A percentile compares a stretch with the other conserved stretches of the same genome.
Conservation (phyloP, 2,888 invertebrate species). For the Kryphioiulus occultus region DNA sequence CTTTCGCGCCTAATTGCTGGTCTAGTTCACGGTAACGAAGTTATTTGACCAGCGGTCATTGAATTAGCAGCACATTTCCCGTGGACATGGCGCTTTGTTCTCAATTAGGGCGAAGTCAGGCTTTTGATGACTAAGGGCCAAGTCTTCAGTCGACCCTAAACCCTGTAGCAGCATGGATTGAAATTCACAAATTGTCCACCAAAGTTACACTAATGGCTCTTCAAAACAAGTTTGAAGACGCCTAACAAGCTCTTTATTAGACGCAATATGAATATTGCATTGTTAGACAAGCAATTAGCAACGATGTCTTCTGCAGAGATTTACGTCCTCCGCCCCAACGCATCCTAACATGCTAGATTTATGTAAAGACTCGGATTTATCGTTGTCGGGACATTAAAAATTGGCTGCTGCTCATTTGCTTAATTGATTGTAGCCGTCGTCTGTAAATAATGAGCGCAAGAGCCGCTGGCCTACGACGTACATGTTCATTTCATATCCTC, state of each 20-base stretch:
- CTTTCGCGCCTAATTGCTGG: not conserved
- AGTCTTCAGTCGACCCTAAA: not conserved
- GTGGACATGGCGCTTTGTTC: not conserved
- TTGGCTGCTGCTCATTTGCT: not conserved
- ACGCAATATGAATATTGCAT: not conserved
- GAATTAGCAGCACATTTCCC: not conserved
- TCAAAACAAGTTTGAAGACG: too few species aligned
- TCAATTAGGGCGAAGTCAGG: not conserved
- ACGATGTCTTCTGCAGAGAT: not conserved
- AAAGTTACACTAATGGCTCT: too few species aligned
- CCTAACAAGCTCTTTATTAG: too few species aligned
- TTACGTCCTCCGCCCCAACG: not conserved
- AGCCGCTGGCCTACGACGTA: not conserved
- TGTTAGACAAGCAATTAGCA: not conserved
- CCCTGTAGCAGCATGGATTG: too few species aligned
- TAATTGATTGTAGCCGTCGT: not conserved
- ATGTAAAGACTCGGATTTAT: not conserved
- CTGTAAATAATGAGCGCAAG: not conserved
- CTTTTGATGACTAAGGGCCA: not conserved
- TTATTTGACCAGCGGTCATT: conserved; percentile 3
- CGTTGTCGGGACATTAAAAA: not conserved
- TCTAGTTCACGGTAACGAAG: not conserved
- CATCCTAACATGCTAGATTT: not conserved
- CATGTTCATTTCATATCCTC: not conserved
- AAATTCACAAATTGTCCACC: too few species aligned